These are phyloP conservation scores for Alectura lathami DNA, from an alignment of 2,113 vertebrate species.

Conservation along the genomic window DNA sequence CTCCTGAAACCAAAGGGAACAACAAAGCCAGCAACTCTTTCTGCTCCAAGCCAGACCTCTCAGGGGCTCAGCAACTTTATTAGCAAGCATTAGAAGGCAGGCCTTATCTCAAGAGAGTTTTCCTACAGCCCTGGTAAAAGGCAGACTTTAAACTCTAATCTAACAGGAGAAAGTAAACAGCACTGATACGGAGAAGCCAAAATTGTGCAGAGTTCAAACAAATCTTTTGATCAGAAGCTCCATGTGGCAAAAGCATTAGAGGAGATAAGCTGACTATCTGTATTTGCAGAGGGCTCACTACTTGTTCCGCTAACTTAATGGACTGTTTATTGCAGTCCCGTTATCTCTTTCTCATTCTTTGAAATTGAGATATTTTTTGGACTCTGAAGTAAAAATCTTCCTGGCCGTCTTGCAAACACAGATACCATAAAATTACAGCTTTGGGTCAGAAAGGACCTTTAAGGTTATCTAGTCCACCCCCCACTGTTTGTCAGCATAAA, in stretches of 20 bases:
- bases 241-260: background rate
- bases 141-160: background rate
- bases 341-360: background rate
- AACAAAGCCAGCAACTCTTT: background rate
- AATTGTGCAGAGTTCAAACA: background rate
- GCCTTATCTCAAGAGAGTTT: background rate
- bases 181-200: background rate
- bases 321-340: background rate
- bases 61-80: background rate
- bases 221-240: background rate
- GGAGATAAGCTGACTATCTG: background rate
- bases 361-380: background rate
- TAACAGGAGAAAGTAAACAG: background rate
- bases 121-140: background rate
- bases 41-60: background rate
- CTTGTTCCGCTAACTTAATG: background rate
- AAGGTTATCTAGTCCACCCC: background rate
- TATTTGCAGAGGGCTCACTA: background rate
- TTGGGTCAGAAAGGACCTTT: background rate
- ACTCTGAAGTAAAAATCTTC: background rate
- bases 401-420: background rate
- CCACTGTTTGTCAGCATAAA: background rate
- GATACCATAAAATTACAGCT: background rate
- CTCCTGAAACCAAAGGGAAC: background rate
- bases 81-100: background rate